Base-by-base conservation (phyloP, 2,888 invertebrate genomes). In the Dermolepida albohirtum region DNA sequence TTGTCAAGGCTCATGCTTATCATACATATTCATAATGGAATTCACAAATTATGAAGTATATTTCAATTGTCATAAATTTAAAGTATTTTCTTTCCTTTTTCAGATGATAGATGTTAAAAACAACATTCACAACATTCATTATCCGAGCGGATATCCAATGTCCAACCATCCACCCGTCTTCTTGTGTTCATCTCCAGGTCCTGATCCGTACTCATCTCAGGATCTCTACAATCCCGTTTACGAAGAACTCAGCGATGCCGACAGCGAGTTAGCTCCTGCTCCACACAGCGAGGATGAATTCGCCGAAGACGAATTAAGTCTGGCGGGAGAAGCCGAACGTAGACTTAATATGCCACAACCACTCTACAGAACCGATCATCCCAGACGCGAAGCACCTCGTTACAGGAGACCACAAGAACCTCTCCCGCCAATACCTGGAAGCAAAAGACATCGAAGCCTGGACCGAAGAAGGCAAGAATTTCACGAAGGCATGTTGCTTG, bases 281-380 rank as follows among this genome's bases (percentile, higher is more conserved):
- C 86, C 89, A 41, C 90, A 89, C 78, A 93, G 92, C 78, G 94
- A 93, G 78, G 94, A 94, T 77, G 93, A 94, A 78, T 93, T 94
- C 78, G 93, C 93, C 55, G 94, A 93, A 83, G 94, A 94, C 79
- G 94, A 94, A 78, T 85, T 94, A 11, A 91, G 87, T 71, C 78
- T 88, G 73, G 87, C 85, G 0, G 87, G 87, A 65, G 85, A 81
- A 67, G 78, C 70, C 54, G 74, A 74, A 59, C 74, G 81, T 59
- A 73, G 80, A 41, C 72, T 82, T 50, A 80, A 82, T 72, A 73
- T 86, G 82, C 72, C 86, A 82, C 82, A 81, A 39, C 81, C 81
- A 2, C 78, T 80, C 2, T 83, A 81, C 75, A 76, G 82, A 47
- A 74, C 79, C 16, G 78, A 78, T 51, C 87, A 63, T n/a, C 84